These are phyloP conservation scores for Cyanocitta stelleri DNA, from an alignment of 2,113 vertebrate species.

Conservation along the genomic window DNA sequence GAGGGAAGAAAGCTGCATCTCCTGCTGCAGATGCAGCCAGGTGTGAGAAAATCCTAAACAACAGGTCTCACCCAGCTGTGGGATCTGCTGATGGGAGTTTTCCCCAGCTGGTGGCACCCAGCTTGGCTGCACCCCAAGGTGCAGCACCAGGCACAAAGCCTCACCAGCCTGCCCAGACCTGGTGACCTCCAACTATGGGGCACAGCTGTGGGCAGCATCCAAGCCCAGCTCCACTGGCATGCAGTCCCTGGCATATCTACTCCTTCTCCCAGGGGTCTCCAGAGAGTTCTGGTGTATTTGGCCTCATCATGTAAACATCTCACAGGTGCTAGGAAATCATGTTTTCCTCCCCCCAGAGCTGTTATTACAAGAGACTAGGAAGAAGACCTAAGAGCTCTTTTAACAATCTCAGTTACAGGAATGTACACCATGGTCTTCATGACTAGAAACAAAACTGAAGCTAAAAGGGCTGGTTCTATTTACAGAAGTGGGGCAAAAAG, in stretches of 20 bases:
- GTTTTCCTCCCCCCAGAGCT: neutral
- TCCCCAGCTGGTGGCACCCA: neutral
- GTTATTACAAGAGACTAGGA: neutral
- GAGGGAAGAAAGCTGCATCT: neutral
- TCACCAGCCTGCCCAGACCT: neutral
- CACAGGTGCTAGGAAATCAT: neutral
- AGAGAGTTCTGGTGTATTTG: neutral
- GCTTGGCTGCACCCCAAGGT: neutral
- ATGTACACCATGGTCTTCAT: neutral
- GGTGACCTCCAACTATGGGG: neutral
- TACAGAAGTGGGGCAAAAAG: neutral
- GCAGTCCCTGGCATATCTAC: neutral
- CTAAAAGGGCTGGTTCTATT: neutral
- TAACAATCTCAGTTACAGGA: neutral
- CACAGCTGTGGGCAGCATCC: neutral
- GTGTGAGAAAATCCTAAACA: neutral
- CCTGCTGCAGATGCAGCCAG: neutral
- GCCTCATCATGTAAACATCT: neutral
- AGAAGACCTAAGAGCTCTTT: neutral
- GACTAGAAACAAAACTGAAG: slow-evolving; percentile 9
- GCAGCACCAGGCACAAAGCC: neutral
- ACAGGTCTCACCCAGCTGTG: neutral
- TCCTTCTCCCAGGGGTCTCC: neutral
- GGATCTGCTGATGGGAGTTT: neutral
- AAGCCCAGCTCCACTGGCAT: neutral